These are phyloP conservation scores for Conus ventricosus DNA, from an alignment of 1,140 invertebrate genomes.

Conservation along the genomic window DNA sequence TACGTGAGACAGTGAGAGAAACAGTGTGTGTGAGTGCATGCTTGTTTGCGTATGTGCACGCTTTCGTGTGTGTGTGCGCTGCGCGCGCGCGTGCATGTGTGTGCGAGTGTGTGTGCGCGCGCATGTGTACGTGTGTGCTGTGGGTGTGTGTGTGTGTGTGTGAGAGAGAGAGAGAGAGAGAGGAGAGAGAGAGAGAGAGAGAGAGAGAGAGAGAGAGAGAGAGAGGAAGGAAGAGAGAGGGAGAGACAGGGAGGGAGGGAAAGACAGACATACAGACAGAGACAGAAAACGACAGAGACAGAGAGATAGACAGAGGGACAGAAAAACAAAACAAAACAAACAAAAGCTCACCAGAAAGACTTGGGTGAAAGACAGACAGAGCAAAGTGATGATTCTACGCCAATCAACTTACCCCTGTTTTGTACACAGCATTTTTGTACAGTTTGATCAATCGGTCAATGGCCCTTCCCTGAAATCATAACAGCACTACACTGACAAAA, in stretches of 20 bases:
- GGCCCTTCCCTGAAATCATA: slow-evolving; percentile 85
- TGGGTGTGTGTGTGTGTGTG: not conserved
- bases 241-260: too few species aligned
- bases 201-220: too few species aligned
- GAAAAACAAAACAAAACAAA: too few species aligned
- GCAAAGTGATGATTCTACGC: not conserved
- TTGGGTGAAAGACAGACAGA: not conserved
- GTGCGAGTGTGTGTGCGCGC: too few species aligned
- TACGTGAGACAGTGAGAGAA: too few species aligned
- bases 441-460: slow-evolving; percentile 95
- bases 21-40: too few species aligned
- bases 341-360: not conserved
- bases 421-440: slow-evolving; percentile 97
- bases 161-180: not conserved
- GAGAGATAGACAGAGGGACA: not conserved
- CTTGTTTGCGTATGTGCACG: too few species aligned
- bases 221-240: too few species aligned
- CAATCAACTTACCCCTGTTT: slow-evolving; percentile 82
- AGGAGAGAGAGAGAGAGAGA: not conserved
- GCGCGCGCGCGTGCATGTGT: too few species aligned
- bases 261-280: too few species aligned
- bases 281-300: not conserved
- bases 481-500: not conserved
- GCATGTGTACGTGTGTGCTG: not conserved
- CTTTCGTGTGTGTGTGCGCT: too few species aligned